phyloP scores from a whole-genome alignment of 2,113 vertebrate genomes.

The Plestiodon gilberti region DNA sequence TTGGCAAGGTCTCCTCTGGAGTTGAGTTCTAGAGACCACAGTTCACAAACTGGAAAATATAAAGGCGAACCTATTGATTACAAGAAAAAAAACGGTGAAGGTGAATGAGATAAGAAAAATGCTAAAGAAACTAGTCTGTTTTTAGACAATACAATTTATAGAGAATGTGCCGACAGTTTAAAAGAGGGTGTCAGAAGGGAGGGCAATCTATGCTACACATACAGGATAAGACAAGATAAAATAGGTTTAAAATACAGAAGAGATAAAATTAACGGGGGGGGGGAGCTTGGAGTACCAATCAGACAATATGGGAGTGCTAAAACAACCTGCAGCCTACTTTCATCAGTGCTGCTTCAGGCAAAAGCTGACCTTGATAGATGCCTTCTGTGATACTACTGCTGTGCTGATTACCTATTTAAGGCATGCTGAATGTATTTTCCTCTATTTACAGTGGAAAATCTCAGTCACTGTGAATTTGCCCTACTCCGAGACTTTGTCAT shows the following conservation, averaged over 20 bases:
- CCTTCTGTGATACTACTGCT: neutral
- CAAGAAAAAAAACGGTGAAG: neutral
- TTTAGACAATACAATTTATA: neutral
- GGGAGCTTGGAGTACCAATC: neutral
- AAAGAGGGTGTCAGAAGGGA: neutral
- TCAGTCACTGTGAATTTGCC: constrained; percentile 96
- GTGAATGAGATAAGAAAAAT: neutral
- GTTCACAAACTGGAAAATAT: neutral
- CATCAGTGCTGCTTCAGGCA: neutral
- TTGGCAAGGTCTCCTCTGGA: neutral
- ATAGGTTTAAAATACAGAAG: neutral
- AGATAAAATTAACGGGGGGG: neutral
- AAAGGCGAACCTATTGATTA: neutral
- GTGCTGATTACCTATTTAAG: constrained; percentile 9
- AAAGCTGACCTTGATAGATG: neutral
- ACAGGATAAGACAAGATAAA: neutral
- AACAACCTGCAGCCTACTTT: neutral
- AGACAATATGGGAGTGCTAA: neutral
- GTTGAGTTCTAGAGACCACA: neutral
- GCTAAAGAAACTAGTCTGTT: neutral
- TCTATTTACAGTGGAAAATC: constrained; percentile 91
- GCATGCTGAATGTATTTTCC: constrained; percentile 8
- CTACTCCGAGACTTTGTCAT: constrained; percentile 95
- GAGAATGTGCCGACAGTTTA: neutral
- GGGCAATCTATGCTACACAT: neutral